Evolutionary conservation across 2,797 vertebrate genomes (phyloP), one percentile per base, ranked within the genome.

Genomic region (Mico argentatus): DNA sequence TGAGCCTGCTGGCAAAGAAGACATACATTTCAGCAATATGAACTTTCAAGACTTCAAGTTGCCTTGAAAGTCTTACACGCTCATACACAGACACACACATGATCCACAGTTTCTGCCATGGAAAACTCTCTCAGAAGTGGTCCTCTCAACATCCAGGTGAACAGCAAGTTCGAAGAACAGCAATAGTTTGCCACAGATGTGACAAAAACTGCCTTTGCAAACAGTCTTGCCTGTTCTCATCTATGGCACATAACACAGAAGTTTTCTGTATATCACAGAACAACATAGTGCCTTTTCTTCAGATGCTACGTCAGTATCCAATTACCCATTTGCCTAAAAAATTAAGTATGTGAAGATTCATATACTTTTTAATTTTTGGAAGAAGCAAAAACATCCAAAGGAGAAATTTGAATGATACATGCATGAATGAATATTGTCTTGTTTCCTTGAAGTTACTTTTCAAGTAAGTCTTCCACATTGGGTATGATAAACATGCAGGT

Each of bases 401-500:
- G 88, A 75, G 55, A 30, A 52, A 36, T 92, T 85, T 96, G 64
- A 50, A 55, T 91, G 59, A 52, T 33, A 64, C 13, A 72, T 7
- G 4, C 24, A 26, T 70, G 33, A 96, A 64, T 22, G 94, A 91
- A 89, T 80, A 80, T 55, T 52, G 36, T 77, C 75, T 93, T 72
- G 44, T 85, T 97, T 73, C 67, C 70, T 70, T 84, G 19, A 20
- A 85, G 64, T 75, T 90, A 61, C 90, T 96, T 96, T 95, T 59
- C 64, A 94, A 90, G 88, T 24, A 91, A n/a, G 11, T 64, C 52
- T 93, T 93, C 19, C 59, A 80, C 4, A n/a, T 93, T 90, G 46
- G 52, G 33, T 94, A 20, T 96, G 88, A 95, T 83, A 96, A 96
- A 96, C 61, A 76, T 98, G 91, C 97, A 98, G 98, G 97, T 97